These are phyloP conservation scores for Polydrusus pterygomalis DNA, from an alignment of 2,888 invertebrate genomes.

Conservation along the genomic window DNA sequence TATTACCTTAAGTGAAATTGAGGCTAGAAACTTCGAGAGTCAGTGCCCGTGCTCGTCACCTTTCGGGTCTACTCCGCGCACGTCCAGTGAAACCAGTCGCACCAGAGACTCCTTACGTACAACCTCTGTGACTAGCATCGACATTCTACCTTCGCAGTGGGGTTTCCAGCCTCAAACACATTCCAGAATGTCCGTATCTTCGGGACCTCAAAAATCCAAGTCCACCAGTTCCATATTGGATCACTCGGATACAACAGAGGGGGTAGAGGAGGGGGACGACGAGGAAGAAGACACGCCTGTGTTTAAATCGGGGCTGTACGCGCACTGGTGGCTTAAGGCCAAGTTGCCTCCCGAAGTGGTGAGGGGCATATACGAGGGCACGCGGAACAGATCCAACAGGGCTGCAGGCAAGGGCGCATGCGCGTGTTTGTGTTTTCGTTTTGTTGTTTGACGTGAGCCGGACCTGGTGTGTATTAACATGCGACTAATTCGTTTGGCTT, in stretches of 20 bases:
- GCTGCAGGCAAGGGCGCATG: slow-evolving; percentile 72
- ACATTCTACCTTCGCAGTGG: slow-evolving; percentile 72
- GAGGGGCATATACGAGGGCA: slow-evolving; percentile 70
- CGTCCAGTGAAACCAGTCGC: slow-evolving; percentile 77
- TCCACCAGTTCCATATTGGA: slow-evolving; percentile 64
- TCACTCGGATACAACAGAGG: slow-evolving; percentile 56
- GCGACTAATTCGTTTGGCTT: slow-evolving; percentile 52
- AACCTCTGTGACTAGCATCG: slow-evolving; percentile 73
- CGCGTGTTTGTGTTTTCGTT: slow-evolving; percentile 38
- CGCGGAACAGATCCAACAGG: slow-evolving; percentile 60
- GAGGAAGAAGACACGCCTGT: slow-evolving; percentile 70
- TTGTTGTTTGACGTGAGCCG: slow-evolving; percentile 23
- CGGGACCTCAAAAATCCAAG: slow-evolving; percentile 63
- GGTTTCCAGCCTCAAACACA: slow-evolving; percentile 61
- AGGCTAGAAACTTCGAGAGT: slow-evolving; percentile 76
- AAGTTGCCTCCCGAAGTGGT: slow-evolving; percentile 81
- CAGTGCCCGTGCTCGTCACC: slow-evolving; percentile 84
- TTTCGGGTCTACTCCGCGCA: slow-evolving; percentile 82
- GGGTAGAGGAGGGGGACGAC: slow-evolving; percentile 57
- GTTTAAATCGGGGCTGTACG: slow-evolving; percentile 90
- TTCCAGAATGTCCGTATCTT: slow-evolving; percentile 60
- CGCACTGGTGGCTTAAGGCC: slow-evolving; percentile 95
- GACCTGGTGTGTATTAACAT: slow-evolving; percentile 48
- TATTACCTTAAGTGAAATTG: slow-evolving; percentile 76
- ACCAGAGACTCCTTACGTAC: slow-evolving; percentile 75